A percentile compares a stretch with the other conserved stretches of the same genome.
Conservation (phyloP, 1,140 invertebrate species). For the Penaeus chinensis region DNA sequence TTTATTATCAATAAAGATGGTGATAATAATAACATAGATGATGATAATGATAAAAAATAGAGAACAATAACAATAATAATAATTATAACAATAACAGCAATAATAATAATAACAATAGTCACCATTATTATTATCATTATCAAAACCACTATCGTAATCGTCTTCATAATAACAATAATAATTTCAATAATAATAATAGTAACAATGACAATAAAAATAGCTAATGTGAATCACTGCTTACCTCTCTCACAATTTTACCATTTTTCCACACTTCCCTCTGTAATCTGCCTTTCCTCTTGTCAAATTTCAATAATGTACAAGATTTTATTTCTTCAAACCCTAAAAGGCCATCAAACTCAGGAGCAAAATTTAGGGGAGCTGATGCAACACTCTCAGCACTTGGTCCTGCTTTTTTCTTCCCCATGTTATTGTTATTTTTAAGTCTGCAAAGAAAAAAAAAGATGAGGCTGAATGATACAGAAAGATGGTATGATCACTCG, state of each 20-base stretch:
- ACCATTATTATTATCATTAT: neutral
- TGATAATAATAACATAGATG: neutral
- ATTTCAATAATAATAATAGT: neutral
- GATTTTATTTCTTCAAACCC: constrained; percentile 50
- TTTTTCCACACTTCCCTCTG: constrained; percentile 37
- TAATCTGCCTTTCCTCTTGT: constrained; percentile 18
- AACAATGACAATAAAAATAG: neutral
- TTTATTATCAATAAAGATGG: no score
- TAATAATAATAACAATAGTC: neutral
- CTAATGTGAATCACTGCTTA: neutral
- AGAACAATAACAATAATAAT: neutral
- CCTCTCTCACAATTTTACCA: constrained; percentile 28
- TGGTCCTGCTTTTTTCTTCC: constrained; percentile 16
- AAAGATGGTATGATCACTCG: neutral
- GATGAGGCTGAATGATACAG: neutral
- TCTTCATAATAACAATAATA: neutral
- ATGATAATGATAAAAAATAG: neutral
- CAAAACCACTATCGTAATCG: neutral
- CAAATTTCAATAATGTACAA: constrained; percentile 26
- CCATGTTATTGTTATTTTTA: neutral
- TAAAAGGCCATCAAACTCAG: constrained; percentile 50
- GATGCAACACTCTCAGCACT: constrained; percentile 2
- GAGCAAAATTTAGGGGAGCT: constrained; percentile 2
- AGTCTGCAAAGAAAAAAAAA: constrained; percentile 8
- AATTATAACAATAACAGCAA: neutral